Evolutionary conservation across 2,797 vertebrate genomes (phyloP).

Genomic region (Enteromius trimaculatus): DNA sequence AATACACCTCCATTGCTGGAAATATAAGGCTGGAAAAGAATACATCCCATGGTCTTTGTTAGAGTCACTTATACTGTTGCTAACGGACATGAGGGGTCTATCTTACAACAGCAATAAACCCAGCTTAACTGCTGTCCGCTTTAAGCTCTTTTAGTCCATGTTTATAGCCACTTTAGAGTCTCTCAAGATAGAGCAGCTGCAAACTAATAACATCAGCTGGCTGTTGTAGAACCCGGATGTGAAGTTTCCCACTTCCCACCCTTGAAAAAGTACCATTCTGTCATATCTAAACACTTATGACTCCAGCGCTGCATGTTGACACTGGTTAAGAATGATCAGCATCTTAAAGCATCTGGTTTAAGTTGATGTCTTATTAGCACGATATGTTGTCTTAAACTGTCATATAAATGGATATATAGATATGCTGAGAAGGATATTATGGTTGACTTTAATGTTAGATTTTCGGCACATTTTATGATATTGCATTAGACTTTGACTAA

Average conservation of each 20-base stretch:
- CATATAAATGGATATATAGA: neutral
- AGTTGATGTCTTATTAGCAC: neutral
- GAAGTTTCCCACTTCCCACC: neutral
- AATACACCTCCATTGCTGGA: slow-evolving; percentile 29
- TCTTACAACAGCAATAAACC: slow-evolving; percentile 27
- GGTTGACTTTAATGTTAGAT: neutral
- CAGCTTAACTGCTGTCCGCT: slow-evolving; percentile 28
- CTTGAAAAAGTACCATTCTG: neutral
- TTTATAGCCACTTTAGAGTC: slow-evolving; percentile 33
- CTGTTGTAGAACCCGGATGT: slow-evolving; percentile 8
- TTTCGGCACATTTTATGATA: neutral
- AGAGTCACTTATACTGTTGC: neutral
- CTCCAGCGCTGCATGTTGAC: slow-evolving; percentile 5
- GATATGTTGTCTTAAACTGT: neutral
- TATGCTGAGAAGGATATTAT: neutral
- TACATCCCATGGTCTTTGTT: slow-evolving; percentile 8
- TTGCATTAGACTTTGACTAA: neutral
- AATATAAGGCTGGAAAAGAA: slow-evolving; percentile 21
- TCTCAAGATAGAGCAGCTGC: slow-evolving; percentile 21
- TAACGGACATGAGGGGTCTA: slow-evolving; percentile 21
- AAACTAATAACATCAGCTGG: slow-evolving; percentile 31
- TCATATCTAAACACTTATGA: neutral
- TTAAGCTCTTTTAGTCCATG: slow-evolving; percentile 31
- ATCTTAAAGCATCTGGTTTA: neutral
- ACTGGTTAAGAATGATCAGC: slow-evolving; percentile 28